phyloP scores from a whole-genome alignment of 2,797 vertebrate genomes.

The Falco naumanni region DNA sequence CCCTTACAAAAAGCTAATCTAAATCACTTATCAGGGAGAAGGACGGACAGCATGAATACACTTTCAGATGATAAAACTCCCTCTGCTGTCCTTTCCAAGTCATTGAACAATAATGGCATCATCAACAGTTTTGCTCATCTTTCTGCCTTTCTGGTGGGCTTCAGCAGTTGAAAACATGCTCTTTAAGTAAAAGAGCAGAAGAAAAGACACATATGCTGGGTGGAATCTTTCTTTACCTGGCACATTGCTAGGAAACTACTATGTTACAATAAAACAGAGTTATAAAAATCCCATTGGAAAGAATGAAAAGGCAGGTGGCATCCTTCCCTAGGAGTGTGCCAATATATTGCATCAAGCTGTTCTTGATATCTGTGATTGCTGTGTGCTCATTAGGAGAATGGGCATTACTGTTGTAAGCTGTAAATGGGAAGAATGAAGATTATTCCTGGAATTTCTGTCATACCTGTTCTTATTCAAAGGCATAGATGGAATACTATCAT shows the following conservation, averaged over 20 bases:
- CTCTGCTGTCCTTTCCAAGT: constrained; percentile 64
- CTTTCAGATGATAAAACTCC: constrained; percentile 63
- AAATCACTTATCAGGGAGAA: neutral
- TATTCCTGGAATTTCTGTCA: neutral
- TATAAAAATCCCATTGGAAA: neutral
- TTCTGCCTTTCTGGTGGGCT: neutral
- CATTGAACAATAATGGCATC: constrained; percentile 57
- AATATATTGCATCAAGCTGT: neutral
- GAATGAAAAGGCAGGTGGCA: neutral
- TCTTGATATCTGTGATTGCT: neutral
- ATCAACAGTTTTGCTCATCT: constrained; percentile 22
- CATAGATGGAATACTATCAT: neutral
- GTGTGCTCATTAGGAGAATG: neutral
- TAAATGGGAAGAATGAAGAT: neutral
- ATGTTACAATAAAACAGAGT: neutral
- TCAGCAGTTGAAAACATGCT: neutral
- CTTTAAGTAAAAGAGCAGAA: neutral
- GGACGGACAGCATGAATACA: neutral
- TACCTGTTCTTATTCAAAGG: neutral
- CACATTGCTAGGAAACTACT: neutral
- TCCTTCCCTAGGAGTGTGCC: neutral
- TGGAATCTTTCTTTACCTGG: neutral
- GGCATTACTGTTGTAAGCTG: neutral
- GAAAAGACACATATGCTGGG: neutral
- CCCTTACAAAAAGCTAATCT: neutral